Base-by-base conservation (phyloP, 2,888 invertebrate genomes). In the Auanema freiburgensis region DNA sequence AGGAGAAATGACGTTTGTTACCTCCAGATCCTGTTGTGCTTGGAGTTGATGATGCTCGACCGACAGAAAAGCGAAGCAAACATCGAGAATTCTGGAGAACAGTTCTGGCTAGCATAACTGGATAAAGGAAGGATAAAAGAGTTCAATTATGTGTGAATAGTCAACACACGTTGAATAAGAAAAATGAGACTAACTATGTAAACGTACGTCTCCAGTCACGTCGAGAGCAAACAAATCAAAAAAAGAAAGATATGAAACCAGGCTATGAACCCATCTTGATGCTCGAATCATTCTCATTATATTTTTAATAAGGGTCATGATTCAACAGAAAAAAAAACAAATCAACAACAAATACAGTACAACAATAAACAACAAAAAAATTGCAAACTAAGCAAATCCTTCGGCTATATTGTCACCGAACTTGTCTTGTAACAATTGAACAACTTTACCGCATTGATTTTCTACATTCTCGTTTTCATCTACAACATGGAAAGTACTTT, bases 391-490 rank as follows among this genome's bases (percentile, higher is more conserved):
- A 10, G 56, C 57, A 40, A 62, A 62, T 12, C 62, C 62, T 41
- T 63, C 63, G 25, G 63, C n/a, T 21, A 63, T 57, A 42, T 52
- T 67, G 50, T 71, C 72, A 25, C 80, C 80, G 49, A 80, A 80
- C 57, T 77, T 78, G 52, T 66, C 63, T 52, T 78, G 76, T 5
- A 80, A 67, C 40, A 73, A 53, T 50, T 69, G 68, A 46, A 80
- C 69, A 14, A 79, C 76, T 51, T 66, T 67, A 44, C 77, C 77
- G 55, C 78, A 76, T 59, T 80, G 77, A 11, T 75, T 74, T 23
- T 76, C 73, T 42, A 80, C 78, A 58, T 76, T 71, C 50, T 71
- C 73, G 68, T 79, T 77, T 41, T 74, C 73, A 59, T 79, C 79
- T 75, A 62, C 24, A 74, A 55, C n/a, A 62, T n/a, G n/a, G n/a